Conservation (phyloP, 2,888 invertebrate genomes). For the Eupithecia exiguata region DNA sequence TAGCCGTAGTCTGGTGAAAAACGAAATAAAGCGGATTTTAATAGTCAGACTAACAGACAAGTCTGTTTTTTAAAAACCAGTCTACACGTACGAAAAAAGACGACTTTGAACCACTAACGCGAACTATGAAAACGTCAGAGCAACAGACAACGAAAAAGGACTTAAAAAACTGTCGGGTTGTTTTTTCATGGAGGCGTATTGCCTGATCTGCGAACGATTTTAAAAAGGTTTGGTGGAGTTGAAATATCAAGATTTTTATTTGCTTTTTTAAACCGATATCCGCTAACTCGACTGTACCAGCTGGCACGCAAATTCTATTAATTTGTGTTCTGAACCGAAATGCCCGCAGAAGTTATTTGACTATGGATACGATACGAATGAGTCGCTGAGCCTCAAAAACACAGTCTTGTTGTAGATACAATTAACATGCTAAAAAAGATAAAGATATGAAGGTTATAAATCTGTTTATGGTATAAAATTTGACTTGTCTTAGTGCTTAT, state of each 20-base stretch:
- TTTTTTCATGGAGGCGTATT: conserved; percentile 13
- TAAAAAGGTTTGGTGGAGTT: neutral
- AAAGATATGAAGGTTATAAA: no score
- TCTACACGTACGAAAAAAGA: conserved; percentile 45
- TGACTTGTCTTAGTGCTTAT: no score
- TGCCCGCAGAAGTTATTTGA: neutral
- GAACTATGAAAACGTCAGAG: conserved; percentile 56
- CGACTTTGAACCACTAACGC: conserved; percentile 49
- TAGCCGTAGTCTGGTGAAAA: conserved; percentile 26
- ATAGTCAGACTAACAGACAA: conserved; percentile 52
- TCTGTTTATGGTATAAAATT: no score
- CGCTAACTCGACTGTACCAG: neutral
- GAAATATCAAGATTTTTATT: neutral
- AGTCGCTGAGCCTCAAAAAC: neutral
- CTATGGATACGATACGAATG: neutral
- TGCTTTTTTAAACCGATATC: neutral
- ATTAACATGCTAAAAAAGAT: no score
- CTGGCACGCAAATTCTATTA: neutral
- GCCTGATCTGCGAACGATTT: conserved; percentile 5
- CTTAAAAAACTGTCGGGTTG: conserved; percentile 30
- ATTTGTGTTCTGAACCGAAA: neutral
- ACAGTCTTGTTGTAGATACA: neutral
- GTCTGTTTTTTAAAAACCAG: conserved; percentile 44
- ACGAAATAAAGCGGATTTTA: conserved; percentile 45
- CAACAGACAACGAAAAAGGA: conserved; percentile 46